Base-by-base conservation (phyloP, 2,888 invertebrate genomes). In the Drosophila neonasuta region DNA sequence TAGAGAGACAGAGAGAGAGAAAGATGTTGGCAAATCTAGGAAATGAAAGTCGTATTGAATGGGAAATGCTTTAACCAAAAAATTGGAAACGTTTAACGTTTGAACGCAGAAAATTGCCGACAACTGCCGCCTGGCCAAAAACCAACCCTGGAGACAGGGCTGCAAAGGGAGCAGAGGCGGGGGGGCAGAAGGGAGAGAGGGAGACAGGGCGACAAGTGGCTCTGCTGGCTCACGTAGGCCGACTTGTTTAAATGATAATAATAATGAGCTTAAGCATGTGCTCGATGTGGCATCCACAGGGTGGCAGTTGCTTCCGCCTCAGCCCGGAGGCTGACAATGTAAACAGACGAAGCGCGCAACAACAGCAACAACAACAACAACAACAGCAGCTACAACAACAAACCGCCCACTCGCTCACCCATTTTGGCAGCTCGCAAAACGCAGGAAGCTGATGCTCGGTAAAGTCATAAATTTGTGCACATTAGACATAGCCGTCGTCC, bases 381-480 rank as follows among this genome's bases (percentile, higher is more conserved):
- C 15, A 17, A 6, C 39, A 29, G 17, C 56, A 52, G 24, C 57
- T 32, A 44, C 54, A 59, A 49, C 68, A 77, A 79, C 77, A 80
- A 76, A 78, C 56, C 82, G 79, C 82, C 79, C 73, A 73, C 63
- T 41, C 48, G 41, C 57, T 44, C 65, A 42, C 44, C 55, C 55
- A 65, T 54, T 54, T 61, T 36, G 50, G 32, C 56, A 56, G 44
- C 24, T 55, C 8, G 15, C 45, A 10, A 34, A 56, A 45, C 48
- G 56, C 72, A 48, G 57, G 42, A 10, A 9, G 24, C 24, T 6
- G 50, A 13, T 13, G 13, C 34, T 60, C 68, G 71, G 72, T 70
- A 80, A 86, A 88, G 88, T 89, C 89, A 88, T 89, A 88, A 88
- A 88, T 89, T 88, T 87, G 88, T 83, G 81, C 86, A 87, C 89